Evolutionary conservation across 1,140 invertebrate genomes (phyloP).

Genomic region (Bombus cullumanus): DNA sequence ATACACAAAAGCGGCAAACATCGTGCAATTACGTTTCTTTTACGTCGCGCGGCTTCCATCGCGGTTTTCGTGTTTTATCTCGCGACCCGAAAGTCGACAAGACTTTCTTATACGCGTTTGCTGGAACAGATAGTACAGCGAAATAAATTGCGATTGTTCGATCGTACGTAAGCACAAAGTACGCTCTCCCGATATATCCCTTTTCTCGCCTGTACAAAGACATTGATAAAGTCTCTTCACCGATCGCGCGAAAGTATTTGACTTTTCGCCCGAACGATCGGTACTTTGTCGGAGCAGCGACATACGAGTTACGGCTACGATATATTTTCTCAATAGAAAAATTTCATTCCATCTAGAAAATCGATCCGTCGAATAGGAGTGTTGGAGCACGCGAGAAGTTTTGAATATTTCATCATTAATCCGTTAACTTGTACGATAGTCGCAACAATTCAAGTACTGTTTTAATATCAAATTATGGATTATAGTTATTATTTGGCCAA

Average conservation of each 20-base stretch:
- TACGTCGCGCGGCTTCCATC: neutral
- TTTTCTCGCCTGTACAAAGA: neutral
- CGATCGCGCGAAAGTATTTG: neutral
- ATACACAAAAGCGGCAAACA: neutral
- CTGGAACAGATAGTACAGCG: too few relatives aligned
- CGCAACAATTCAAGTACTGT: too few relatives aligned
- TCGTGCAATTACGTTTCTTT: neutral
- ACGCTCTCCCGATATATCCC: too few relatives aligned
- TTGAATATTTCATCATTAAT: too few relatives aligned
- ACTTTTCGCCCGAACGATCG: neutral
- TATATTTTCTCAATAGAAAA: neutral
- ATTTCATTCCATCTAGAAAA: neutral
- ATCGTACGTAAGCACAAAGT: too few relatives aligned
- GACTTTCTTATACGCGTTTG: neutral
- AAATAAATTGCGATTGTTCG: neutral
- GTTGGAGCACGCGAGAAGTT: too few relatives aligned
- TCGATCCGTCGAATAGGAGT: neutral
- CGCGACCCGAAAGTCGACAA: neutral
- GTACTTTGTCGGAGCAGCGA: neutral
- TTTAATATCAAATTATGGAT: too few relatives aligned
- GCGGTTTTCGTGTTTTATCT: neutral
- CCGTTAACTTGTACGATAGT: too few relatives aligned
- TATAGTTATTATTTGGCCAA: too few relatives aligned
- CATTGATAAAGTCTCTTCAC: neutral
- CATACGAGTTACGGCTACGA: neutral